phyloP scores from a whole-genome alignment of 2,888 invertebrate genomes.

The Cremastinae sp. region DNA sequence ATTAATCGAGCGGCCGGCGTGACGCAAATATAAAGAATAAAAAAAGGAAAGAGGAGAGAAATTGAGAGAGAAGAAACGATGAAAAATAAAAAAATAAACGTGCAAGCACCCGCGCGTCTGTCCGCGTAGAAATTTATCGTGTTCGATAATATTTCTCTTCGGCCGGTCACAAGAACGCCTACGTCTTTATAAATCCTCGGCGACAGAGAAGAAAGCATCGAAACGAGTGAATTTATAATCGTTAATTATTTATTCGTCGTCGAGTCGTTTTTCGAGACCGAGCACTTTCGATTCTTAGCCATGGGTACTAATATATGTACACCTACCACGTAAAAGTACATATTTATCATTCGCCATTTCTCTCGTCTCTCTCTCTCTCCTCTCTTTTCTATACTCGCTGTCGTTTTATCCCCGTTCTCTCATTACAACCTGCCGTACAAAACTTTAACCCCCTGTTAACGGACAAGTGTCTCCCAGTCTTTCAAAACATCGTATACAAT shows the following conservation, averaged over 20 bases:
- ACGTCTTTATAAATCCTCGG: constrained; percentile 61
- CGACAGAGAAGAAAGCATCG: constrained; percentile 62
- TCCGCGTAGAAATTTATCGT: constrained; percentile 64
- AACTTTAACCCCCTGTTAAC: background rate
- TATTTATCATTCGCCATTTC: constrained; percentile 31
- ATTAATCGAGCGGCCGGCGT: constrained; percentile 43
- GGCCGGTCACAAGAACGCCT: constrained; percentile 58
- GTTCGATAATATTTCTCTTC: constrained; percentile 61
- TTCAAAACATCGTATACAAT: too few species aligned
- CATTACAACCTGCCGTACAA: constrained; percentile 11
- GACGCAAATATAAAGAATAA: constrained; percentile 36
- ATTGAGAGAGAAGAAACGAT: constrained; percentile 10
- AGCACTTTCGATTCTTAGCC: constrained; percentile 27
- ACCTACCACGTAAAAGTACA: constrained; percentile 26
- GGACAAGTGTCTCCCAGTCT: background rate
- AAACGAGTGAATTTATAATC: constrained; percentile 58
- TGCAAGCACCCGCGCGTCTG: constrained; percentile 50
- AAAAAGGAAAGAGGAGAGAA: constrained; percentile 10
- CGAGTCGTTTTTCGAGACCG: constrained; percentile 34
- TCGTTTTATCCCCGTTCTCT: constrained; percentile 15
- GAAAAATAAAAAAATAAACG: constrained; percentile 31
- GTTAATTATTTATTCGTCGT: constrained; percentile 59
- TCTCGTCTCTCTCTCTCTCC: constrained; percentile 21
- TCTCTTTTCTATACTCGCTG: constrained; percentile 21
- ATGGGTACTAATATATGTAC: constrained; percentile 37